Evolutionary conservation across 2,888 invertebrate species (phyloP), one percentile per base, ranked within the genome.

Genomic region (Pyrgus malvae): DNA sequence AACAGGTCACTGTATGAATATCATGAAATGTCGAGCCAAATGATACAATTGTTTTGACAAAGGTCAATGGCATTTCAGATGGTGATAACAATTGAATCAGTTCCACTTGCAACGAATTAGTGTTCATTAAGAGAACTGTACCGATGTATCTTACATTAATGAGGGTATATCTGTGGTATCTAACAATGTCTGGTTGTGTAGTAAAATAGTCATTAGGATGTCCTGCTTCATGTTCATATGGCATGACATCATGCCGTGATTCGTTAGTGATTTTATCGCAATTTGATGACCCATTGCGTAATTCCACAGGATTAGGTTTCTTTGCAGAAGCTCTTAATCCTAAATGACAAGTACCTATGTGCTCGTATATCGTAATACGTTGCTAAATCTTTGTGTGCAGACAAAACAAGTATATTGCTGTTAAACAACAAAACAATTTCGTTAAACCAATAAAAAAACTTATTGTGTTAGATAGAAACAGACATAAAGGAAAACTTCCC

Each of bases 71-170:
- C 84, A 74, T 69, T 70, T 76, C 72, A 77, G 71, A 84, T 79
- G 76, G 77, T 79, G 83, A 87, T 87, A 87, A 78, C 85, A 87
- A 88, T 86, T 85, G 87, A 89, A 88, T 89, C 87, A 76, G 88
- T 86, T 87, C 86, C 89, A 88, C 88, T 89, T 88, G 85, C 83
- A 86, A 74, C 74, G 73, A 88, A 88, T 87, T 85, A 88, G 79
- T 77, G 77, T 83, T 88, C 76, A 85, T 87, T 86, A 84, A 77
- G 71, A 73, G 63, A 72, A 23, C 38, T 16, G 14, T 40, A 25
- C 31, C 14, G 16, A 54, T 33, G 54, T 33, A 23, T 54, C n/a
- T 25, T 46, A 40, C 40, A 46, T 33, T 54, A 29, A 54, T 46
- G 41, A 33, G 40, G 46, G 54, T 29, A 46, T 46, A 46, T 46